Conservation (phyloP, 2,113 vertebrate species). For the Heterotilapia buettikoferi region DNA sequence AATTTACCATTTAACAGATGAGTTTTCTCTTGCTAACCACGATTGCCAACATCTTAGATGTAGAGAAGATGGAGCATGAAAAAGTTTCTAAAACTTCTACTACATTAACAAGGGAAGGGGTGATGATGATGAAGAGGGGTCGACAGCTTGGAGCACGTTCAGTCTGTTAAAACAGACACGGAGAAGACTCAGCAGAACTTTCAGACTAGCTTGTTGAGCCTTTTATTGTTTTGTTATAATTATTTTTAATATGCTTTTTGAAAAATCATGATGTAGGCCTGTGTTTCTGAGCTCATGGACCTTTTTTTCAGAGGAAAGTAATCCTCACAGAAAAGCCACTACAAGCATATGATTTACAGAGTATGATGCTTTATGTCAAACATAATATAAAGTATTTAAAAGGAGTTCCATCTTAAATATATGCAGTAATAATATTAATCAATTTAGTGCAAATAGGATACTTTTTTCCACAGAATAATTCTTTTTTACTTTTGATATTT, state of each 20-base stretch:
- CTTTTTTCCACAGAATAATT: too few species aligned
- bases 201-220: neutral
- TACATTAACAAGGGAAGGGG: neutral
- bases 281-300: too few species aligned
- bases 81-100: neutral
- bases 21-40: neutral
- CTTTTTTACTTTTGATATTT: neutral
- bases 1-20: neutral
- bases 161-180: neutral
- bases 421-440: too few species aligned
- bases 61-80: neutral
- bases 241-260: neutral
- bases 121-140: neutral
- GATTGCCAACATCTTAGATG: neutral
- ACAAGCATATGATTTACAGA: neutral
- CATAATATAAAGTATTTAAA: neutral
- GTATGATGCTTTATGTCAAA: neutral
- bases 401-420: too few species aligned
- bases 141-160: neutral
- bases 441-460: too few species aligned
- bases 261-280: neutral
- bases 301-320: neutral
- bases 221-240: neutral
- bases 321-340: neutral
- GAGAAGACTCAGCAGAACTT: neutral